Percentiles rank a stretch among this genome's conserved stretches.
Evolutionary conservation across 1,140 invertebrate genomes (phyloP).

Genomic region (Daktulosphaira vitifoliae): DNA sequence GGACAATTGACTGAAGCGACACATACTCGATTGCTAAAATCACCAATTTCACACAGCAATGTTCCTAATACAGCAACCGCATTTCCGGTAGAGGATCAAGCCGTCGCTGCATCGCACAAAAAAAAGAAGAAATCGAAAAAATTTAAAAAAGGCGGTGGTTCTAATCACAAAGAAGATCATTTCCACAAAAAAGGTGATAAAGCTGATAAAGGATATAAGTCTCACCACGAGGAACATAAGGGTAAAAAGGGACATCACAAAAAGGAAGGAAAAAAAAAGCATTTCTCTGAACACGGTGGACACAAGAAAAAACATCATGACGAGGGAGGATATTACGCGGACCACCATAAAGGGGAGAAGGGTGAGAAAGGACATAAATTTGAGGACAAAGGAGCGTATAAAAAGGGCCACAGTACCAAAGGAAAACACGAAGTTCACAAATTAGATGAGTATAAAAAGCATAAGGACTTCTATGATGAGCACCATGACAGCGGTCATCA

Average conservation of each 20-base stretch:
- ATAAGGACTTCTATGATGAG: conserved; percentile 60
- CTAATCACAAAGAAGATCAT: conserved; percentile 48
- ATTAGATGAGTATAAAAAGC: conserved; percentile 61
- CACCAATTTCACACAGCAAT: neutral
- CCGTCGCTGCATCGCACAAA: conserved; percentile 32
- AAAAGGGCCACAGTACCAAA: conserved; percentile 55
- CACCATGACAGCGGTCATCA: conserved; percentile 55
- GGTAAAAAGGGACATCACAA: conserved; percentile 58
- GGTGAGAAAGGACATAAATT: conserved; percentile 58
- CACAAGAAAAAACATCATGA: conserved; percentile 59
- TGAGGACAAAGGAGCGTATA: conserved; percentile 53
- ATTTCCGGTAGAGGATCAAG: neutral
- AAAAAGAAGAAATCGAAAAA: conserved; percentile 36
- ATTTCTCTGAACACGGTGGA: conserved; percentile 54
- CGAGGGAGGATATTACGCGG: conserved; percentile 41
- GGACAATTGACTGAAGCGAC: neutral
- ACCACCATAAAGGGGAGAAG: conserved; percentile 52
- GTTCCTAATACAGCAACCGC: neutral
- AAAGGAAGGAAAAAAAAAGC: conserved; percentile 56
- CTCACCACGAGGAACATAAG: conserved; percentile 54
- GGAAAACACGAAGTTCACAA: conserved; percentile 60
- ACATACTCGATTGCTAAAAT: neutral
- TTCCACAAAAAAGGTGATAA: conserved; percentile 52
- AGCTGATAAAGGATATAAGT: conserved; percentile 49
- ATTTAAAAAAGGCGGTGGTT: conserved; percentile 36